phyloP scores from a whole-genome alignment of 1,140 invertebrate genomes.

The Chelonus insularis region DNA sequence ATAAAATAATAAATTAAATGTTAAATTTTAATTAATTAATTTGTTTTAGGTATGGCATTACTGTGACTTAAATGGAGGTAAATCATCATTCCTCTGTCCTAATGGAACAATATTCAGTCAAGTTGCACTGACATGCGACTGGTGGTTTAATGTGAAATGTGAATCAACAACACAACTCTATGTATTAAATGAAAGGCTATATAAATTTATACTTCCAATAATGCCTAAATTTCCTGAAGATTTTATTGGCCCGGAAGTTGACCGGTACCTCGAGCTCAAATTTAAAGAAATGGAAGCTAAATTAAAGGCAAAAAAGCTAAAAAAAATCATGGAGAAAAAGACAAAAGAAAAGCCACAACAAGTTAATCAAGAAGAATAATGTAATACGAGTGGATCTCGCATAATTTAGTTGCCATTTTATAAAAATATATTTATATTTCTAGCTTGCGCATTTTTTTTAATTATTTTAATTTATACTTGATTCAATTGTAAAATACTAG shows the following conservation, averaged over 20 bases:
- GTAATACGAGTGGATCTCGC: slow-evolving; percentile 19
- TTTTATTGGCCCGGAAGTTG: slow-evolving; percentile 81
- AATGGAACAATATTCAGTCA: slow-evolving; percentile 92
- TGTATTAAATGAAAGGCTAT: slow-evolving; percentile 83
- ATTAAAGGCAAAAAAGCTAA: slow-evolving; percentile 60
- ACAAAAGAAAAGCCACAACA: slow-evolving; percentile 40
- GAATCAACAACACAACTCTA: slow-evolving; percentile 80
- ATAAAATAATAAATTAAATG: background rate
- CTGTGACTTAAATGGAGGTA: slow-evolving; percentile 87
- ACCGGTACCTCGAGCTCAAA: slow-evolving; percentile 79
- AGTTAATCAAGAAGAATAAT: slow-evolving; percentile 28
- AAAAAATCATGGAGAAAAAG: slow-evolving; percentile 50
- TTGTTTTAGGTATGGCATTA: slow-evolving; percentile 82
- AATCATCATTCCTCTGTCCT: slow-evolving; percentile 87
- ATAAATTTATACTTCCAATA: slow-evolving; percentile 83
- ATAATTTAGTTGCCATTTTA: slow-evolving; percentile 39
- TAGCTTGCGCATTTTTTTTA: background rate
- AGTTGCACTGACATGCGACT: slow-evolving; percentile 81
- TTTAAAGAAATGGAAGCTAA: slow-evolving; percentile 83
- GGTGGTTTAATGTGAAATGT: slow-evolving; percentile 92
- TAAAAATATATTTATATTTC: slow-evolving; percentile 9
- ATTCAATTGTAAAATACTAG: too few relatives aligned
- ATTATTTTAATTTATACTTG: background rate
- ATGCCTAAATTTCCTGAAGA: slow-evolving; percentile 86
- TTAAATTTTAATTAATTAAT: slow-evolving; percentile 14